Evolutionary conservation across 2,797 vertebrate genomes (phyloP), one percentile per base, ranked within the genome.

Genomic region (Glyptemys insculpta): DNA sequence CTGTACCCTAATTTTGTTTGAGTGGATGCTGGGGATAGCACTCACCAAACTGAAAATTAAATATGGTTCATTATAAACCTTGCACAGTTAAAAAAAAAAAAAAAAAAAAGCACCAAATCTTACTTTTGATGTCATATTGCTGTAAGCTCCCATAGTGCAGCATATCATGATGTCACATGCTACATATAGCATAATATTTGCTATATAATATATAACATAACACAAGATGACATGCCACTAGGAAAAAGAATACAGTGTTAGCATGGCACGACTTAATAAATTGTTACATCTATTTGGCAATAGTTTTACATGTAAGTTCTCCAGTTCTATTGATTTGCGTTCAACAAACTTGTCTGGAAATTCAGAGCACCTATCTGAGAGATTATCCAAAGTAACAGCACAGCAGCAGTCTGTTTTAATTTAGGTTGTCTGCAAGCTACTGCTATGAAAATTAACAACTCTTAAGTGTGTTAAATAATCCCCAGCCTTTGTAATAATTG

Each of bases 361-460:
- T 95, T 85, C 83, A 92, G 85, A 97, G 76, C 68, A 96, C 96
- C 96, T 97, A 88, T 96, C 95, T 88, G 97, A 93, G 91, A 97
- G 82, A 96, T 96, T 97, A 96, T 90, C 95, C 91, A 59, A 96
- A 96, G 91, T 91, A 97, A 92, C 82, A 94, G 57, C 96, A 88
- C 96, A 97, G 93, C 94, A 96, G 95, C 94, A 94, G 95, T 96
- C 96, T 96, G 92, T 94, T 97, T 97, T 97, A 97, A 97, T 97
- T 97, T 97, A 96, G 92, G 76, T 53, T 97, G 95, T 95, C 97
- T 96, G 90, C 29, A 93, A 96, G 91, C 2, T 95, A 94, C 86
- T 97, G 96, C 95, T 96, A 97, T 88, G 95, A 97, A 97, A 97
- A 97, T 97, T 97, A 98, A 97, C 96, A 98, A 91, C 95, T 95